Evolutionary conservation across 2,113 vertebrate species (phyloP).

Genomic region (Egretta garzetta): DNA sequence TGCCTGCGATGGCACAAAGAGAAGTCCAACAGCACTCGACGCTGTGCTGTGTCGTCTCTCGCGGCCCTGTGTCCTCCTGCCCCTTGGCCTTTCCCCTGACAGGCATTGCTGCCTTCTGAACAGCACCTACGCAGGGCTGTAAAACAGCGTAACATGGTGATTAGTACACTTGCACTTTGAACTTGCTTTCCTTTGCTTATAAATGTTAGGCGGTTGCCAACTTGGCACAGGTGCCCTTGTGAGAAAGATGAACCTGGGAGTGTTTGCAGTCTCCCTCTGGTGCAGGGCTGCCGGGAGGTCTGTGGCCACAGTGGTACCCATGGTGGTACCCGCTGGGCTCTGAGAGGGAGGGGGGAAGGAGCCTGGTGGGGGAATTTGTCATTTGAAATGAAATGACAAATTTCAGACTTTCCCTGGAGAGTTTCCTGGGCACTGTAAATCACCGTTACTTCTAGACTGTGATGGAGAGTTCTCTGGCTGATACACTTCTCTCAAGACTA

Average conservation of each 20-base stretch:
- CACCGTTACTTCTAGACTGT: neutral
- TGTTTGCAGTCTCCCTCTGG: too few relatives aligned
- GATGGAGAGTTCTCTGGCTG: neutral
- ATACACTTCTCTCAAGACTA: neutral
- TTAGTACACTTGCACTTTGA: neutral
- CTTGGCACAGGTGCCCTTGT: neutral
- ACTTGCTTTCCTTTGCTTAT: fast-evolving
- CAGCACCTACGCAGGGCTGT: neutral
- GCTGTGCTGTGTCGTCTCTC: neutral
- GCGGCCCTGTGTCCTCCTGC: neutral
- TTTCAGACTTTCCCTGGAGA: neutral
- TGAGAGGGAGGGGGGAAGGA: neutral
- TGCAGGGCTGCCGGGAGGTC: neutral
- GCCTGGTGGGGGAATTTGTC: neutral
- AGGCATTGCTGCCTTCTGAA: neutral
- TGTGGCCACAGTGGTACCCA: neutral
- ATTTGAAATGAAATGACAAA: neutral
- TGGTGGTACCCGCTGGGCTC: fast-evolving
- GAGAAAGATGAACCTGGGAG: neutral
- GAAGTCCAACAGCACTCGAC: fast-evolving
- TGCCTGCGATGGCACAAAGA: fast-evolving
- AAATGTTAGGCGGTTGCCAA: fast-evolving
- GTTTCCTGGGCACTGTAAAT: too few relatives aligned
- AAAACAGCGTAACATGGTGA: fast-evolving
- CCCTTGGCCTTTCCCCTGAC: neutral